Evolutionary conservation across 2,797 vertebrate species (phyloP).

Genomic region (Choloepus didactylus): DNA sequence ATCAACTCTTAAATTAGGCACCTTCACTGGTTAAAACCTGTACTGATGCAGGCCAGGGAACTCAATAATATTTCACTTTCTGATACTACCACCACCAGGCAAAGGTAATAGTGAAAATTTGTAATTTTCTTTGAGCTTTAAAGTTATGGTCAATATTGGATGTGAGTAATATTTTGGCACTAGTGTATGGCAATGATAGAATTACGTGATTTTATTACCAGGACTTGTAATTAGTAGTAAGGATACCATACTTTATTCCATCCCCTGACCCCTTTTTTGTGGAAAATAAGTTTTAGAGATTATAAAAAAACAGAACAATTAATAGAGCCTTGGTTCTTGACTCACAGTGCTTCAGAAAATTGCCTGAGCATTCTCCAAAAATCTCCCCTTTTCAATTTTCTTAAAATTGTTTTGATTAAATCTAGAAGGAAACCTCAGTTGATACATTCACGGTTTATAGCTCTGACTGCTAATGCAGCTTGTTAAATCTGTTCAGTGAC

Average conservation of each 20-base stretch:
- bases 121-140: background rate
- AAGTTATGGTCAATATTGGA: background rate
- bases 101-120: background rate
- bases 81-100: background rate
- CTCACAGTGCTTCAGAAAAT: background rate
- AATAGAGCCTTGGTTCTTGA: background rate
- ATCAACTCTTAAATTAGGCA: background rate
- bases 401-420: slow-evolving; percentile 56
- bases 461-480: background rate
- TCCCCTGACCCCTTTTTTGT: background rate
- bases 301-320: background rate
- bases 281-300: slow-evolving; percentile 19
- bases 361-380: background rate
- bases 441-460: background rate
- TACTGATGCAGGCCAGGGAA: too few relatives aligned
- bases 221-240: background rate
- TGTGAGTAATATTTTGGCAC: background rate
- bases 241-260: background rate
- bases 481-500: slow-evolving; percentile 39
- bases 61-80: background rate
- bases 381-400: slow-evolving; percentile 19
- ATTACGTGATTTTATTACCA: background rate
- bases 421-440: background rate
- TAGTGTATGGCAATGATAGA: background rate
- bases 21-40: background rate